phyloP scores from a whole-genome alignment of 2,113 vertebrate species.

The Mormyrus lacerda region DNA sequence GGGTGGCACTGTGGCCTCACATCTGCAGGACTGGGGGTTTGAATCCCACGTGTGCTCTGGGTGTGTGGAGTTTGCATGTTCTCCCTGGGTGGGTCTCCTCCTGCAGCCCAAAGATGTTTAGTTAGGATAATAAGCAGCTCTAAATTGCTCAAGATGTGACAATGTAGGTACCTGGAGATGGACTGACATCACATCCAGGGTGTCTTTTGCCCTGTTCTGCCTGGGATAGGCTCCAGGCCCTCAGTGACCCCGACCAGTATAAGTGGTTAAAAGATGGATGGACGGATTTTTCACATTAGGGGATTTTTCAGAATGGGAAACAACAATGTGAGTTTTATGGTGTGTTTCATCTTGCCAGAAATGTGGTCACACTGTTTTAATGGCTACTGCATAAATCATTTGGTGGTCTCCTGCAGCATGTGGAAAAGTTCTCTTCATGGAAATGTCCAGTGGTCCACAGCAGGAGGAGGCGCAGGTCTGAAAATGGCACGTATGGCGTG shows the following conservation, averaged over 20 bases:
- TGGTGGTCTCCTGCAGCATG: slow-evolving; percentile 28
- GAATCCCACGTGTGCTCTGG: neutral
- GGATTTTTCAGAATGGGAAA: slow-evolving; percentile 42
- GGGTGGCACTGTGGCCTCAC: neutral
- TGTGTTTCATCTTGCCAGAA: slow-evolving; percentile 49
- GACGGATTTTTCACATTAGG: slow-evolving; percentile 42
- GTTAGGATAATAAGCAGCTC: neutral
- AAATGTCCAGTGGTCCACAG: neutral
- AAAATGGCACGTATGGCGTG: neutral
- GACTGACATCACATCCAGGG: neutral
- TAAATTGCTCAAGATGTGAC: neutral
- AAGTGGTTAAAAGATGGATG: neutral
- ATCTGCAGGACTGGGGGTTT: neutral
- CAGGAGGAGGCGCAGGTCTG: neutral
- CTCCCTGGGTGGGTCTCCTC: neutral
- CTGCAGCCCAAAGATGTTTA: neutral
- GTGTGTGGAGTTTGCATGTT: neutral
- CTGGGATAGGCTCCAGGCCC: neutral
- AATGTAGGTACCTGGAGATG: neutral
- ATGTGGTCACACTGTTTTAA: slow-evolving; percentile 50
- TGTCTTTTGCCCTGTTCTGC: neutral
- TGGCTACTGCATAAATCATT: slow-evolving; percentile 55
- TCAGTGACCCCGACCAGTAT: neutral
- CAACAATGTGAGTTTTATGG: slow-evolving; percentile 45
- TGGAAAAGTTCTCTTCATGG: neutral